Evolutionary conservation across 2,888 invertebrate species (phyloP).

Genomic region (Salpingus planirostris): DNA sequence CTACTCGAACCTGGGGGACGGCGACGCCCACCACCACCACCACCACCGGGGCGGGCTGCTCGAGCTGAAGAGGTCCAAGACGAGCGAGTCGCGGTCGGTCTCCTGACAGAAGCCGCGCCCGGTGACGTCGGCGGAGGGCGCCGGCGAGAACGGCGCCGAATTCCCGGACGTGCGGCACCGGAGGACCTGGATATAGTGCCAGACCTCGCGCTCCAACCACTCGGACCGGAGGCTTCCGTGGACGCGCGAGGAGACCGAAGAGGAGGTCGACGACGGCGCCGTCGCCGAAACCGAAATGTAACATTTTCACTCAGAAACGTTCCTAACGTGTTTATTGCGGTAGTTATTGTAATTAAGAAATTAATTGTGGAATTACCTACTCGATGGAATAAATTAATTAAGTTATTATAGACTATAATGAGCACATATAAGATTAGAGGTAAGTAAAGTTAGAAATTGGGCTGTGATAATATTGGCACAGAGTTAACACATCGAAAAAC

Average conservation of each 20-base stretch:
- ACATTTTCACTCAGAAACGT: too few relatives aligned
- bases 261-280: conserved; percentile 6
- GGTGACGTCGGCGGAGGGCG: conserved; percentile 14
- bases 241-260: conserved; percentile 26
- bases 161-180: conserved; percentile 25
- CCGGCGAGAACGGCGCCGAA: neutral
- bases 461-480: too few relatives aligned
- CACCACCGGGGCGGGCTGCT: conserved; percentile 11
- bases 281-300: conserved; percentile 15
- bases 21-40: conserved; percentile 1
- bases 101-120: conserved; percentile 28
- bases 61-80: conserved; percentile 23
- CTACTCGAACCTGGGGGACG: conserved; percentile 16
- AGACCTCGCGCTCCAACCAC: conserved; percentile 32
- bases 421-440: too few relatives aligned
- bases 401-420: too few relatives aligned
- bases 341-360: too few relatives aligned
- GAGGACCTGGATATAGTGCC: conserved; percentile 34
- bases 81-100: conserved; percentile 27
- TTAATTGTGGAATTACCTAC: too few relatives aligned
- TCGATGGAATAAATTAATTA: too few relatives aligned
- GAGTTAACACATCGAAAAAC: too few relatives aligned
- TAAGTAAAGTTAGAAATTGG: too few relatives aligned
- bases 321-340: too few relatives aligned
- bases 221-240: conserved; percentile 21